phyloP scores from a whole-genome alignment of 2,797 vertebrate species.

The Sus cebifrons region DNA sequence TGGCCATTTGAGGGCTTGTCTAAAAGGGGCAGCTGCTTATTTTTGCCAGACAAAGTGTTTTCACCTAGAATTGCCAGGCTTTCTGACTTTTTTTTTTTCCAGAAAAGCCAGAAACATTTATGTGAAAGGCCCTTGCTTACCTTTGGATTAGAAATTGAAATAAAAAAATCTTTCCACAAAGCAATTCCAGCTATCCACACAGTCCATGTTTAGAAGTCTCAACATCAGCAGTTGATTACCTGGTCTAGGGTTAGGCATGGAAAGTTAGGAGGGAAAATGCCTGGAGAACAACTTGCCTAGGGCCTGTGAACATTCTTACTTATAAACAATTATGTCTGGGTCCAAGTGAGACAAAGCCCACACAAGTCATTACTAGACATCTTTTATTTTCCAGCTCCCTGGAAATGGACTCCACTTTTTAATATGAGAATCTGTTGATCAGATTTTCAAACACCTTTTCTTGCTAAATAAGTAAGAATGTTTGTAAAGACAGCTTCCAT shows the following conservation, averaged over 20 bases:
- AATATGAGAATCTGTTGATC: not conserved
- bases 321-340: not conserved
- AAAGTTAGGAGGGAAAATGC: not conserved
- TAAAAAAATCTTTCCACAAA: not conserved
- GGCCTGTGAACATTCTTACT: not conserved
- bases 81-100: conserved; percentile 20
- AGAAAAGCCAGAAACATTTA: not conserved
- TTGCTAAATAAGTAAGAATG: not conserved
- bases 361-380: not conserved
- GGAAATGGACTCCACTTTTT: not conserved
- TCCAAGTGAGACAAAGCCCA: not conserved
- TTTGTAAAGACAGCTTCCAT: not conserved
- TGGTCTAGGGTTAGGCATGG: not conserved
- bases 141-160: not conserved
- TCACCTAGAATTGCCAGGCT: not conserved
- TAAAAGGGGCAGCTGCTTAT: not conserved
- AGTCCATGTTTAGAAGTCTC: not conserved
- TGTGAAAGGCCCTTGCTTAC: not conserved
- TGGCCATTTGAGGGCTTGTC: too few species aligned
- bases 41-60: conserved; percentile 27
- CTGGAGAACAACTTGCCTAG: not conserved
- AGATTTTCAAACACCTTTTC: not conserved
- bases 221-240: not conserved
- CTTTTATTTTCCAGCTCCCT: not conserved
- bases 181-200: not conserved